Conservation (phyloP, 1,140 invertebrate species). For the Calephelis virginiensis region DNA sequence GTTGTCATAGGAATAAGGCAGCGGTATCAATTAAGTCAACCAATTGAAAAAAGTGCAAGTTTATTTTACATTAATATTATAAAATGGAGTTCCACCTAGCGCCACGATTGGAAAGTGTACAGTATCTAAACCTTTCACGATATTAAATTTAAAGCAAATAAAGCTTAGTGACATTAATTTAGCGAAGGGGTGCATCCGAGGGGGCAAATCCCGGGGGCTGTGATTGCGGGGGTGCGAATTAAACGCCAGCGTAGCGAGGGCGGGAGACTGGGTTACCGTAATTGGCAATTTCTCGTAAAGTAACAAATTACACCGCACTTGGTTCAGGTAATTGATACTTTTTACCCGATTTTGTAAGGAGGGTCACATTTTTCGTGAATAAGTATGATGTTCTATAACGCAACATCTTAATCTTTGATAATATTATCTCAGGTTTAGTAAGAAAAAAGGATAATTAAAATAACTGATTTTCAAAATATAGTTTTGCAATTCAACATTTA, state of each 20-base stretch:
- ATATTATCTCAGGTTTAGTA: no score
- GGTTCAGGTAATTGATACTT: constrained; percentile 18
- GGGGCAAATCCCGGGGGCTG: constrained; percentile 19
- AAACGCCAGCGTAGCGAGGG: constrained; percentile 20
- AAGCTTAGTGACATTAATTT: background rate
- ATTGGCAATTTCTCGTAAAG: constrained; percentile 36
- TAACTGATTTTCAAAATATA: no score
- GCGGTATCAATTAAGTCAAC: no score
- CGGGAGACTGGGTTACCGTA: constrained; percentile 28
- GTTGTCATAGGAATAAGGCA: no score
- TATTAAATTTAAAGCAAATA: constrained; percentile 16
- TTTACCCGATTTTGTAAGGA: background rate
- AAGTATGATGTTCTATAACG: no score
- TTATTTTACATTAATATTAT: no score
- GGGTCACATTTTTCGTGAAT: no score
- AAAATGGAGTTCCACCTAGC: constrained; percentile 24
- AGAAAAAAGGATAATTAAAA: no score
- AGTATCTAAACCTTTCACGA: constrained; percentile 18
- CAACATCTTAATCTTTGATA: no score
- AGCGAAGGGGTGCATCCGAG: background rate
- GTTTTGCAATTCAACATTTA: no score
- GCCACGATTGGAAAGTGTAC: background rate
- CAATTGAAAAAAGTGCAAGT: no score
- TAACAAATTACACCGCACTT: constrained; percentile 29
- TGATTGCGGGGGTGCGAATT: constrained; percentile 19